A percentile compares a stretch with the other conserved stretches of the same genome.
Evolutionary conservation across 35 echinoderm and acorn worm species (phyloP).

Genomic region (Diadema setosum): DNA sequence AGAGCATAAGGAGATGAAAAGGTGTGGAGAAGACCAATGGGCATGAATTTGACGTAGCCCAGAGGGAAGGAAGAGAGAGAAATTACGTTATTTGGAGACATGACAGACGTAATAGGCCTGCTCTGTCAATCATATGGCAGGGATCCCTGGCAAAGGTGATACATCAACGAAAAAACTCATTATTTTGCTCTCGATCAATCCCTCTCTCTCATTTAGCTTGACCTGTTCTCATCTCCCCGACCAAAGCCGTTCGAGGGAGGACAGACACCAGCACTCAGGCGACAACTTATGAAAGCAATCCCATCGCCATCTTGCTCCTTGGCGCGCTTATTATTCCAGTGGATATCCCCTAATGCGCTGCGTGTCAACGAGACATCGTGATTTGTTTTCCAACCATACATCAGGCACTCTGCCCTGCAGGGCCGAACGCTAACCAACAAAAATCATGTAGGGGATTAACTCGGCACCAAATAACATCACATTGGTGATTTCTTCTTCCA

Average conservation of each 20-base stretch:
- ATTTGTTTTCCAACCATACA: background rate
- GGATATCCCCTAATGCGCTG: background rate
- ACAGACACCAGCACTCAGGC: background rate
- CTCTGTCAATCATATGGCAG: too few species aligned
- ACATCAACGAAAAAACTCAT: too few species aligned
- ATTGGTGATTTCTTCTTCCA: background rate
- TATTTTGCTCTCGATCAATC: background rate
- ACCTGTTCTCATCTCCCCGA: background rate
- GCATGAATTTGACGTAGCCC: too few species aligned
- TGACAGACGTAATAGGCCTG: too few species aligned
- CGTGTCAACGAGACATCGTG: background rate
- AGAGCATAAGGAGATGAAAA: too few species aligned
- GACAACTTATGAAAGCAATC: background rate
- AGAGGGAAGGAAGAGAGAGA: too few species aligned
- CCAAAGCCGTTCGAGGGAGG: background rate
- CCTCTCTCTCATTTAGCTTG: slow-evolving; percentile 9
- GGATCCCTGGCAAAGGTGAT: too few species aligned
- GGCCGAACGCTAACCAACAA: background rate
- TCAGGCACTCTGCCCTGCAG: background rate
- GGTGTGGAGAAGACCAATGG: too few species aligned
- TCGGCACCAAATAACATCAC: background rate
- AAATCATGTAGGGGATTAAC: slow-evolving; percentile 3
- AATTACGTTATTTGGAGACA: too few species aligned
- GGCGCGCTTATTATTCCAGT: background rate
- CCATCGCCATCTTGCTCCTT: background rate